Base-by-base conservation (phyloP, 1,140 invertebrate genomes). In the Drosophila kikkawai region DNA sequence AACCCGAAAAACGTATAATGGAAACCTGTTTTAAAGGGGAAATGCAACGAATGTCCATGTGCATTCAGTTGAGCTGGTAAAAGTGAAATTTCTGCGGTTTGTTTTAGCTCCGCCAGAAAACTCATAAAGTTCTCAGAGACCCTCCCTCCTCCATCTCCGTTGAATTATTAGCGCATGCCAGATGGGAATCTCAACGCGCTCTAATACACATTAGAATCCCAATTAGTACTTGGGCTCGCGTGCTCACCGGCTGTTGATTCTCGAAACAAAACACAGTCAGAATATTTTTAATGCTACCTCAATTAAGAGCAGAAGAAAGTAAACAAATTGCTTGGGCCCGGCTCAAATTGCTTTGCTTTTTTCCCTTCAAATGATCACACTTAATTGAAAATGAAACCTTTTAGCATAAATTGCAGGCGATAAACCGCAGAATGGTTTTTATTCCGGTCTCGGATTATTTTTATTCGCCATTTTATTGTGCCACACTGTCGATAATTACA, bases 91-190 rank as follows among this genome's bases (percentile, higher is more conserved):
- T 81, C 36, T 55, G 42, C 26, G 55, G 41, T 39, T 68, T 26
- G 42, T 34, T 51, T 51, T 32, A 56, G 39, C 53, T 36, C 42
- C 26, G 42, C 32, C 61, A 71, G 44, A 56, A 37, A 56, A 26
- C 22, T 50, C 45, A 48, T 61, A 66, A 80, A 57, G 65, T 83
- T 88, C 85, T 84, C 53, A 73, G 41, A 57, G 11, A 45, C 37
- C 55, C 34, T 37, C 37, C 17, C 41, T 37, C 15, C 0, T 17
- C 45, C 48, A 50, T 36, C 67, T 48, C 60, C 41, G 63, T 76
- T 70, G 79, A 90, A 58, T 88, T 90, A 88, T 90, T 88, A 88
- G 85, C 85, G 78, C 85, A 88, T 85, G 85, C 86, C 64, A 82
- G 85, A 90, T 88, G 69, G 65, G 50, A 75, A 90, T 88, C 85